These are phyloP conservation scores for Sebastes miniatus DNA, from an alignment of 2,797 vertebrate genomes.

Conservation along the genomic window DNA sequence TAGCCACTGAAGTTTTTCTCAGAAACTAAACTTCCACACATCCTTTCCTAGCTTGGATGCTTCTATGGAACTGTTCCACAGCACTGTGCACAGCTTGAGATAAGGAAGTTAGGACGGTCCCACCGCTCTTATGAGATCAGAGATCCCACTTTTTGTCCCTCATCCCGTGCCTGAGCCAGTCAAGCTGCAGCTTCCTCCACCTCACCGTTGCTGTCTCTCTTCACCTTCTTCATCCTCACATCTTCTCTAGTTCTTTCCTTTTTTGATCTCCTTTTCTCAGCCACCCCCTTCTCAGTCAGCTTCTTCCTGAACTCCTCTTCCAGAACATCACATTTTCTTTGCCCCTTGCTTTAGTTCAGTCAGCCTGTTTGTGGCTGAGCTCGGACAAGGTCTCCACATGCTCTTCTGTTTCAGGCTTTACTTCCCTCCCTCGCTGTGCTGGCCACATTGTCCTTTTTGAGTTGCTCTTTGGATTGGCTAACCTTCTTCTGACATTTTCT, in stretches of 20 bases:
- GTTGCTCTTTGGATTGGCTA: background rate
- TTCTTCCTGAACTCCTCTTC: background rate
- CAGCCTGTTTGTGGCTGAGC: slow-evolving; percentile 1
- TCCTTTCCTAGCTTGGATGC: background rate
- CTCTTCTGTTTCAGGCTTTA: background rate
- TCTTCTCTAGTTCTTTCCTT: background rate
- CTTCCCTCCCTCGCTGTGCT: background rate
- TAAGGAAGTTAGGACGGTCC: background rate
- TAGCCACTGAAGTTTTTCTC: background rate
- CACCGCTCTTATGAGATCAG: background rate
- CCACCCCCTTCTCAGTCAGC: background rate
- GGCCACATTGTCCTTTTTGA: background rate
- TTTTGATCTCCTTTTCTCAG: background rate
- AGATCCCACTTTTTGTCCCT: background rate
- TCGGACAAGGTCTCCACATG: background rate
- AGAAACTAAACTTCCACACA: background rate
- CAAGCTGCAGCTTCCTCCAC: background rate
- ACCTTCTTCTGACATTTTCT: background rate
- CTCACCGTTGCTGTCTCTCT: background rate
- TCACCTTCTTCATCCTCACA: background rate
- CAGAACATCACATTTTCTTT: background rate
- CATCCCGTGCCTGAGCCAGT: background rate
- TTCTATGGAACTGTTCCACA: background rate
- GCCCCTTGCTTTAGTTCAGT: background rate
- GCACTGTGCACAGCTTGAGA: background rate